Percentiles rank a stretch among this genome's conserved stretches.
phyloP scores from a whole-genome alignment of 2,113 vertebrate genomes.

The Isurus oxyrinchus region DNA sequence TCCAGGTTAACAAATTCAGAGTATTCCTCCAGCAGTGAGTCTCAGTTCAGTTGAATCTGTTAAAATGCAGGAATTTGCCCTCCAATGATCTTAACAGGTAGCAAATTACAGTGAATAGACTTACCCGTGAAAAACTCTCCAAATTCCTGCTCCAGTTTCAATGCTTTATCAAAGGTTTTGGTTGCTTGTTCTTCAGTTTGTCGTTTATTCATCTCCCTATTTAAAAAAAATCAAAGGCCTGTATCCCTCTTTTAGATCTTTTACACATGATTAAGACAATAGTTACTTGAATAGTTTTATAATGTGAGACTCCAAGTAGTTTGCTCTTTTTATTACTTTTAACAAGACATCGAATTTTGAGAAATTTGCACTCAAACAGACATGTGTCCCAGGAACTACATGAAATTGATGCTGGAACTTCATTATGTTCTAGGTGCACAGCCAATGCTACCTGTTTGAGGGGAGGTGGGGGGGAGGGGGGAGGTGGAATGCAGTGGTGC shows the following conservation, averaged over 20 bases:
- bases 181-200: conserved; percentile 97
- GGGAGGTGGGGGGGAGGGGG: too few relatives aligned
- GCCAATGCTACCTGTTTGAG: not conserved
- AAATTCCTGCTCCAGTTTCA: conserved; percentile 97
- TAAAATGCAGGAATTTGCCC: not conserved
- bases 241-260: not conserved
- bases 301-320: not conserved
- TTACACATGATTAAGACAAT: not conserved
- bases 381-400: not conserved
- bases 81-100: not conserved
- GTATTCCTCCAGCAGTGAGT: not conserved
- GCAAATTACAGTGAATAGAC: not conserved
- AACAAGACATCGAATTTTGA: not conserved
- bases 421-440: not conserved
- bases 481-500: not conserved
- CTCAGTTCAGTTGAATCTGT: not conserved
- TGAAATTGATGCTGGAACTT: not conserved
- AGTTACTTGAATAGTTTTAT: not conserved
- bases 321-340: not conserved
- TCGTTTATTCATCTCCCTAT: conserved; percentile 96
- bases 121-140: conserved; percentile 98
- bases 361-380: not conserved
- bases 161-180: conserved; percentile 96
- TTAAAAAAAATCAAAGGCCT: not conserved
- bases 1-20: not conserved